phyloP scores from a whole-genome alignment of 2,797 vertebrate species.

The Scarus forsteni region DNA sequence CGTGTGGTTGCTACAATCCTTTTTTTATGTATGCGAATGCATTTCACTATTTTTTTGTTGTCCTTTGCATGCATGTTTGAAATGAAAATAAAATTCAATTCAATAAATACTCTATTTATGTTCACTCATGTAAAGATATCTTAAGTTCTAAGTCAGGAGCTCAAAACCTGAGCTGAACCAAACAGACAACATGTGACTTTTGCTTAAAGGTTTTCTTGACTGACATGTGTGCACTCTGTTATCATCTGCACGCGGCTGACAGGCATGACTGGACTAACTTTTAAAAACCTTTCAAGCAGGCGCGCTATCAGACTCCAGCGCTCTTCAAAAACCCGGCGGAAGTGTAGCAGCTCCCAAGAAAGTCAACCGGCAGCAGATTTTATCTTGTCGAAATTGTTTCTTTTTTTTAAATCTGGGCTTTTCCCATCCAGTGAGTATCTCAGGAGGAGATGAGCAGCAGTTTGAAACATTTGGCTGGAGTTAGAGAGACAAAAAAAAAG shows the following conservation, averaged over 20 bases:
- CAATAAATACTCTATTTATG: too few relatives aligned
- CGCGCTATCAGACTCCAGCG: conserved; percentile 43
- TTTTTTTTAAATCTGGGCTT: conserved; percentile 57
- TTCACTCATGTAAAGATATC: too few relatives aligned
- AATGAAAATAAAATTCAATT: too few relatives aligned
- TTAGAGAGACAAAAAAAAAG: conserved; percentile 19
- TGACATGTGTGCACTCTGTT: conserved; percentile 29
- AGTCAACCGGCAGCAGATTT: conserved; percentile 63
- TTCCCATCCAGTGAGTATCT: conserved; percentile 41
- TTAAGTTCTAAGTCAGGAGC: too few relatives aligned
- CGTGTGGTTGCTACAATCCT: too few relatives aligned
- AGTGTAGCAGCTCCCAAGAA: conserved; percentile 37
- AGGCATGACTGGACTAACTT: conserved; percentile 57
- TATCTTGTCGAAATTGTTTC: conserved; percentile 47
- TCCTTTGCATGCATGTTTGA: too few relatives aligned
- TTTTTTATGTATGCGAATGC: too few relatives aligned
- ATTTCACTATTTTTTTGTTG: too few relatives aligned
- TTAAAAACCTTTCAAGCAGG: conserved; percentile 57
- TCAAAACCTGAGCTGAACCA: conserved; percentile 9
- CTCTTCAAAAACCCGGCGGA: conserved; percentile 57
- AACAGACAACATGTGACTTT: conserved; percentile 16
- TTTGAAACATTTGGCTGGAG: conserved; percentile 46
- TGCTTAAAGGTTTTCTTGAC: conserved; percentile 30
- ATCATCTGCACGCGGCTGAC: conserved; percentile 36
- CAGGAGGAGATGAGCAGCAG: conserved; percentile 44